Evolutionary conservation across 2,888 invertebrate species (phyloP).

Genomic region (Carabus problematicus): DNA sequence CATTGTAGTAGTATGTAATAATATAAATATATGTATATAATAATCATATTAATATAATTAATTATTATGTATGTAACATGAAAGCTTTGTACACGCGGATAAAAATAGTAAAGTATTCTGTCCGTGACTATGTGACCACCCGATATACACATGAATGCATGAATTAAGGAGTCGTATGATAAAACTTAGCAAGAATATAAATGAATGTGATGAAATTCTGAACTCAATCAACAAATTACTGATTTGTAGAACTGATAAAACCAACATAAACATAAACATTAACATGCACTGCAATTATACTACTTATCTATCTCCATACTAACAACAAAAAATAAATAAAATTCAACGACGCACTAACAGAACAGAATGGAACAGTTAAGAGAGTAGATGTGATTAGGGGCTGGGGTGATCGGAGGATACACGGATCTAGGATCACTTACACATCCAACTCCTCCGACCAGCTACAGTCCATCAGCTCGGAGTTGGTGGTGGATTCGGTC

Average conservation of each 20-base stretch:
- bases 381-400: conserved; percentile 4
- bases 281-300: no score
- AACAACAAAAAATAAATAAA: conserved; percentile 37
- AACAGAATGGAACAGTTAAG: not conserved
- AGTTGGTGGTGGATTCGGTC: conserved; percentile 43
- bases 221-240: no score
- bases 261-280: no score
- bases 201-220: no score
- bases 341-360: conserved; percentile 12
- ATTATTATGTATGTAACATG: not conserved
- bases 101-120: conserved; percentile 31
- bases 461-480: conserved; percentile 48
- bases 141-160: conserved; percentile 24
- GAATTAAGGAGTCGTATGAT: conserved; percentile 11
- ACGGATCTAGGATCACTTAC: conserved; percentile 28
- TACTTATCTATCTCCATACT: conserved; percentile 14
- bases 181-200: conserved; percentile 10
- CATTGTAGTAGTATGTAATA: no score
- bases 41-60: not conserved
- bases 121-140: conserved; percentile 41
- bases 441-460: conserved; percentile 48
- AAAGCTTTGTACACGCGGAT: conserved; percentile 40
- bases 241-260: no score
- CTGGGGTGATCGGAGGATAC: not conserved
- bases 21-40: not conserved